Percentiles rank a stretch among this genome's conserved stretches.
Evolutionary conservation across 2,797 vertebrate genomes (phyloP).

Genomic region (Sebastes cheni): DNA sequence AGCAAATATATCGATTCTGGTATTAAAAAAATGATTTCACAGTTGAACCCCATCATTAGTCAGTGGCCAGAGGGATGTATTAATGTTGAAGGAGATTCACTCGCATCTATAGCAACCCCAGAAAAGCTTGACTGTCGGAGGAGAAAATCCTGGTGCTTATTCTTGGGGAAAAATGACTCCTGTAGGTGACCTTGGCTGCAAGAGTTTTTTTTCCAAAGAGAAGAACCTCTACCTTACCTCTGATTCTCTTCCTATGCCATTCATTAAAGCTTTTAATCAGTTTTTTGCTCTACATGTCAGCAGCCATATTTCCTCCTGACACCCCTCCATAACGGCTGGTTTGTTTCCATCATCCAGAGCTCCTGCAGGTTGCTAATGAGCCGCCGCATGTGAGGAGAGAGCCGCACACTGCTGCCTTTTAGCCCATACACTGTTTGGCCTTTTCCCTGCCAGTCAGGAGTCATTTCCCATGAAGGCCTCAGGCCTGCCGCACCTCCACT

Average conservation of each 20-base stretch:
- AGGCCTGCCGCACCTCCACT: constrained; percentile 70
- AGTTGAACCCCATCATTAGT: constrained; percentile 67
- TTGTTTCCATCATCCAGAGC: constrained; percentile 81
- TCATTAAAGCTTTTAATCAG: constrained; percentile 77
- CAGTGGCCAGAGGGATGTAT: constrained; percentile 35
- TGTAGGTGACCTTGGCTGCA: constrained; percentile 3
- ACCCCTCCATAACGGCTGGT: constrained; percentile 81
- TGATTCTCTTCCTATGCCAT: constrained; percentile 57
- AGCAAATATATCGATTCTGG: too few relatives aligned
- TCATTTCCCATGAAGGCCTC: constrained; percentile 89
- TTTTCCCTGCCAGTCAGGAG: constrained; percentile 86
- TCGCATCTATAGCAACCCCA: constrained; percentile 24
- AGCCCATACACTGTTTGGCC: constrained; percentile 73
- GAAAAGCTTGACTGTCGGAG: constrained; percentile 8
- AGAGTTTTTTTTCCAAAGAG: constrained; percentile 72
- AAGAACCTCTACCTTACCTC: constrained; percentile 57
- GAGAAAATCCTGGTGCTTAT: constrained; percentile 28
- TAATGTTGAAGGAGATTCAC: constrained; percentile 32
- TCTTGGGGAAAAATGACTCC: not conserved
- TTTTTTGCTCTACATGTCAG: constrained; percentile 81
- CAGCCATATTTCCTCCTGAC: constrained; percentile 72
- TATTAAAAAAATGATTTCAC: not conserved
- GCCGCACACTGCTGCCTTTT: constrained; percentile 86
- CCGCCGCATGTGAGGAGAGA: constrained; percentile 73
- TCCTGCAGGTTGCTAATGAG: constrained; percentile 84